Conservation (phyloP, 2,113 vertebrate genomes). For the Cyprinodon brontotheroides region DNA sequence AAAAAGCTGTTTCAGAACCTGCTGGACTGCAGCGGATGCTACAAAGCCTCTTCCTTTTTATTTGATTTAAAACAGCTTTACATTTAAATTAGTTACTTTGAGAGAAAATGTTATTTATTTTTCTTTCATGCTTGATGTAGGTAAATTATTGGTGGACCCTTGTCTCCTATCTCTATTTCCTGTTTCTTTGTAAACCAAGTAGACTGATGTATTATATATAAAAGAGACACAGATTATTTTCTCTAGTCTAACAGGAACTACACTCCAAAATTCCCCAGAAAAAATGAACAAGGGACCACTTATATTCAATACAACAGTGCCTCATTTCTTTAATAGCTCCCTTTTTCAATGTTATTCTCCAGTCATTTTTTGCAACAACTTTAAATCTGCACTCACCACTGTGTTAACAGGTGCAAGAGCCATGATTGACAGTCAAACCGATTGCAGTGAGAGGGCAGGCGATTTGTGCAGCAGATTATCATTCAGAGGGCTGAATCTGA, state of each 20-base stretch:
- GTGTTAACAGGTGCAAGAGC: slow-evolving; percentile 32
- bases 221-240: background rate
- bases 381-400: slow-evolving; percentile 50
- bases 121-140: background rate
- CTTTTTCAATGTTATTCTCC: slow-evolving; percentile 10
- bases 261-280: too few relatives aligned
- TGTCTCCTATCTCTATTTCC: background rate
- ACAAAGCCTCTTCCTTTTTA: too few relatives aligned
- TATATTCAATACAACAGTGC: background rate
- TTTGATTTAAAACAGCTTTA: background rate
- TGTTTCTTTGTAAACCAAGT: background rate
- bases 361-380: slow-evolving; percentile 9
- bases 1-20: too few relatives aligned
- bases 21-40: too few relatives aligned
- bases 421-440: slow-evolving; percentile 37
- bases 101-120: background rate
- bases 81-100: background rate
- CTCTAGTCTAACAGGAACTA: too few relatives aligned
- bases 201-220: background rate
- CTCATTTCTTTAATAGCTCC: slow-evolving; percentile 5
- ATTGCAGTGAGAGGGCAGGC: slow-evolving; percentile 44
- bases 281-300: background rate
- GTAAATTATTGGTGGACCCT: background rate
- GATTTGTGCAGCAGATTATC: slow-evolving; percentile 58
- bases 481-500: slow-evolving; percentile 54